Percentiles rank a stretch among this genome's conserved stretches.
Conservation (phyloP, 2,888 invertebrate species). For the Microdon myrmicae region DNA sequence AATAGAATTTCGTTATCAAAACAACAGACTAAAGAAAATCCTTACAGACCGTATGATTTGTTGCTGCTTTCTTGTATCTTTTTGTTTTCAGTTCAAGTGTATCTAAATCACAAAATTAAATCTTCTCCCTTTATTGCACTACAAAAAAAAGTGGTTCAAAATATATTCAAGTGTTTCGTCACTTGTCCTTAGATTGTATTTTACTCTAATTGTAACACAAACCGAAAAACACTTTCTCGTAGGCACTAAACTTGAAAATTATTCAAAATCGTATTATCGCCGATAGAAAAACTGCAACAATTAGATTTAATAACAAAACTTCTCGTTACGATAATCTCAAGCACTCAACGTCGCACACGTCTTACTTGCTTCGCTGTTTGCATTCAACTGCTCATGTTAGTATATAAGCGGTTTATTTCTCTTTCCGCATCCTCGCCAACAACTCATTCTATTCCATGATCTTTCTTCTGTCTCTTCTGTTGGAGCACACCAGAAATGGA, state of each 20-base stretch:
- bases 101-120: slow-evolving; percentile 9
- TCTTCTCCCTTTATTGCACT: not conserved
- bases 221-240: no score
- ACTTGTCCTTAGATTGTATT: not conserved
- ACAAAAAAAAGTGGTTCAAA: slow-evolving; percentile 1
- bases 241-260: not conserved
- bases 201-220: not conserved
- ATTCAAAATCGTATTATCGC: slow-evolving; percentile 6
- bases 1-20: no score
- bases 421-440: slow-evolving; percentile 55
- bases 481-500: slow-evolving; percentile 3
- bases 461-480: slow-evolving; percentile 24
- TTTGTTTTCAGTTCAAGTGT: not conserved
- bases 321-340: slow-evolving; percentile 44
- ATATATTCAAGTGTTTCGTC: slow-evolving; percentile 22
- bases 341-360: slow-evolving; percentile 59
- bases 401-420: slow-evolving; percentile 48
- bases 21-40: no score
- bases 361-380: slow-evolving; percentile 67
- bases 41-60: no score
- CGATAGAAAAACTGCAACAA: slow-evolving; percentile 24
- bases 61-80: not conserved
- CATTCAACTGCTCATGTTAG: slow-evolving; percentile 61
- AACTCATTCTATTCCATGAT: slow-evolving; percentile 13
- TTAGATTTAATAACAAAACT: slow-evolving; percentile 21